Evolutionary conservation across 2,797 vertebrate species (phyloP), one percentile per base, ranked within the genome.

Genomic region (Echeneis naucrates): DNA sequence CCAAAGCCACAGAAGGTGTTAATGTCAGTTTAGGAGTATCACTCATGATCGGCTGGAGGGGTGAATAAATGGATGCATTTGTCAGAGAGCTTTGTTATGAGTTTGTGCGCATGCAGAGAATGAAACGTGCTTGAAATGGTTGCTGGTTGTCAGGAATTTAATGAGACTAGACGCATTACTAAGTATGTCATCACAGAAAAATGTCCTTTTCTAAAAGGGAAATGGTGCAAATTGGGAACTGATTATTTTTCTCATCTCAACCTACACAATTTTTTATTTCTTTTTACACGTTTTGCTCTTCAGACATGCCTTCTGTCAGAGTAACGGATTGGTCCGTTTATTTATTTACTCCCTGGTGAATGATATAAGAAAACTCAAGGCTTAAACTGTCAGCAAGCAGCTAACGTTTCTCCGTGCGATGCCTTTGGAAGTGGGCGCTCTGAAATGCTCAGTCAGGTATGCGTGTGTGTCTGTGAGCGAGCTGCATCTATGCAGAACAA

Each of bases 1-100:
- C 87, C 73, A 75, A 74, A 91, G 87, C 86, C 87, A 78, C 37
- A 52, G 87, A 85, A 90, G 90, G 91, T 90, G 89, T 89, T 87
- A 87, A 80, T 81, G 84, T 78, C 83, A 80, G 79, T 74, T 62
- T 59, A 76, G 81, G 69, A 81, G 72, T 69, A 85, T 84, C 35
- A 50, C 58, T 88, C 72, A 61, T 30, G 68, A 81, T 78, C 37
- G 66, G 80, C 63, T 48, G 65, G 8, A 77, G 72, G 78, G 69
- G 38, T 16, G 78, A 57, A 77, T 37, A 6, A 67, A 54, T 62
- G 30, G 66, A 30, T 53, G 62, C 62, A 50, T 77, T 57, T 70
- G 26, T 77, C 68, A 11, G 56, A 52, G 45, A 44, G n/a, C 57
- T 75, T 77, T 84, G 76, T 79, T 78, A 54, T 76, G 58, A 66